A percentile compares a stretch with the other conserved stretches of the same genome.
These are phyloP conservation scores for Phrynosoma blainvillii DNA, from an alignment of 2,113 vertebrate species.

Conservation along the genomic window DNA sequence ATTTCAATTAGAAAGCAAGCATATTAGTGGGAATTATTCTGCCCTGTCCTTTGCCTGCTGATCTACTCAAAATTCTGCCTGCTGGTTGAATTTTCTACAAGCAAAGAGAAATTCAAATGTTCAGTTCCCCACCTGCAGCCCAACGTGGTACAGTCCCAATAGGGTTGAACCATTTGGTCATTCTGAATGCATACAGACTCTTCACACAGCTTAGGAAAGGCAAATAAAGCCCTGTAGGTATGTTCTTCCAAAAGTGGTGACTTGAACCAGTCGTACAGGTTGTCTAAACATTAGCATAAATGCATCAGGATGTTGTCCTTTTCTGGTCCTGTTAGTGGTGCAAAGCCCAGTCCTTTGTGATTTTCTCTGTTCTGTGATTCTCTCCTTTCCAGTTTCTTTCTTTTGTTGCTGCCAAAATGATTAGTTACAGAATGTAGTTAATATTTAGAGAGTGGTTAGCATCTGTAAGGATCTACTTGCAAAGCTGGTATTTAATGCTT, in stretches of 20 bases:
- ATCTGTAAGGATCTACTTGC: background rate
- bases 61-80: background rate
- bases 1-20: background rate
- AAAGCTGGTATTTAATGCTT: background rate
- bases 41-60: background rate
- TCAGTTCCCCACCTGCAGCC: background rate
- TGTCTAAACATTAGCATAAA: background rate
- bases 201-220: background rate
- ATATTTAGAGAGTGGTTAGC: background rate
- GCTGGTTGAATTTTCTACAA: background rate
- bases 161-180: background rate
- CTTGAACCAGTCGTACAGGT: background rate
- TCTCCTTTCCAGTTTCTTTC: background rate
- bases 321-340: too few relatives aligned
- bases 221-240: background rate
- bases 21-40: background rate
- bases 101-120: background rate
- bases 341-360: background rate
- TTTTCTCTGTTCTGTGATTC: background rate
- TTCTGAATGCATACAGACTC: background rate
- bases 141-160: background rate
- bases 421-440: background rate
- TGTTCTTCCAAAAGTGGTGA: background rate
- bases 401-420: background rate
- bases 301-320: too few relatives aligned